Base-by-base conservation (phyloP, 1,140 invertebrate genomes). In the Magallana ariakensis region DNA sequence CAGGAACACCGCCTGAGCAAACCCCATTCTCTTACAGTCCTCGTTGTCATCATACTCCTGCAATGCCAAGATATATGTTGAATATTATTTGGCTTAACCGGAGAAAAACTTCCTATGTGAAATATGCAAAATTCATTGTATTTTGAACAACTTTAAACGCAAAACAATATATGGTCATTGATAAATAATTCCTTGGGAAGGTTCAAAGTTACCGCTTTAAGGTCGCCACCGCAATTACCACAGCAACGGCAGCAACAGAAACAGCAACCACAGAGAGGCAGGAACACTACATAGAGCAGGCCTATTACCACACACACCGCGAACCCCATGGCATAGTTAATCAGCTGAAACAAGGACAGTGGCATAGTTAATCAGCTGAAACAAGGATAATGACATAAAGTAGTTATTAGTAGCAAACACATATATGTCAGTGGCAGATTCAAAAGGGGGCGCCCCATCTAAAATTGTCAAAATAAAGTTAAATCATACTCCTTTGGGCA, bases 211-310 rank as follows among this genome's bases (percentile, higher is more conserved):
- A 90, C 90, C 62, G 84, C 82, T 82, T 90, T 90, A 3, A 89
- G 62, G 70, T 91, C 89, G 22, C 90, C 89, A 15, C 90, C 90
- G 75, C 90, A 91, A 84, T 91, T 91, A 22, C 90, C 90, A 86
- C 90, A 91, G 83, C 90, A 91, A n/a, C 90, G 83, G 87, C 90
- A 91, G 57, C 90, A 91, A 57, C 90, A 91, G 19, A 91, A 88
- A 84, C 90, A 91, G 80, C 90, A 91, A 19, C 90, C 90, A 87
- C 89, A 90, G 9, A 91, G 13, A 0, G 90, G 89, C 15, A 91
- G 57, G 22, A 91, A 89, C 46, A 91, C 83, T 6, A 90, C 89
- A 53, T 89, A 91, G 33, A 91, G 84, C 22, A 91, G 33, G 15
- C 90, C 90, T 22, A 91, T 86, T 0, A 89, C 90, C 55, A 91